Conservation (phyloP, 2,113 vertebrate genomes). For the Vulpes lagopus region DNA sequence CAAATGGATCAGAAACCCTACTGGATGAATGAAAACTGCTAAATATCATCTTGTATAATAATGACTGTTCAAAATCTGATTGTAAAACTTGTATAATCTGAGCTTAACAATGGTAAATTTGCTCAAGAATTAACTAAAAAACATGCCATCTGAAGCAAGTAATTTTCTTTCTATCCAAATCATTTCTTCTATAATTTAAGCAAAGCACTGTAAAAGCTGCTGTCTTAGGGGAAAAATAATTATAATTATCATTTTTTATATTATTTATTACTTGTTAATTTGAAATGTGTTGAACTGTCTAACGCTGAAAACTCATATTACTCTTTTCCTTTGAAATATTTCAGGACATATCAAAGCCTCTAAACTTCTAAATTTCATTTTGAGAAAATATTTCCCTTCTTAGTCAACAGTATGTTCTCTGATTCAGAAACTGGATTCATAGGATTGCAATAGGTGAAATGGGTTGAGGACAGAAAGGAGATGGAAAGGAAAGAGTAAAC, state of each 20-base stretch:
- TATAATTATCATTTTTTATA: neutral
- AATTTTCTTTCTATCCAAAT: neutral
- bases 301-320: neutral
- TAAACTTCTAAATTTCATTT: neutral
- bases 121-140: constrained; percentile 9
- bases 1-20: neutral
- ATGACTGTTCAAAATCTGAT: neutral
- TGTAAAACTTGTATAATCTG: neutral
- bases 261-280: neutral
- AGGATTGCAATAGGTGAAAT: neutral
- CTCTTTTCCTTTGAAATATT: neutral
- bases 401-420: neutral
- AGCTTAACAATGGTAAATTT: neutral
- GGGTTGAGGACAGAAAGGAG: neutral
- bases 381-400: neutral
- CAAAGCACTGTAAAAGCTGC: neutral
- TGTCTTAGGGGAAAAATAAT: neutral
- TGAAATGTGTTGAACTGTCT: neutral
- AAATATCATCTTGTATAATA: neutral
- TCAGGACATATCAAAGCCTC: neutral
- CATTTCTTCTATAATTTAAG: neutral
- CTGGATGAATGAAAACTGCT: constrained; percentile 12
- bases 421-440: neutral
- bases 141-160: neutral
- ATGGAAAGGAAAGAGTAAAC: neutral